A percentile compares a stretch with the other conserved stretches of the same genome.
Conservation (phyloP, 1,140 invertebrate genomes). For the Drosophila mayri region DNA sequence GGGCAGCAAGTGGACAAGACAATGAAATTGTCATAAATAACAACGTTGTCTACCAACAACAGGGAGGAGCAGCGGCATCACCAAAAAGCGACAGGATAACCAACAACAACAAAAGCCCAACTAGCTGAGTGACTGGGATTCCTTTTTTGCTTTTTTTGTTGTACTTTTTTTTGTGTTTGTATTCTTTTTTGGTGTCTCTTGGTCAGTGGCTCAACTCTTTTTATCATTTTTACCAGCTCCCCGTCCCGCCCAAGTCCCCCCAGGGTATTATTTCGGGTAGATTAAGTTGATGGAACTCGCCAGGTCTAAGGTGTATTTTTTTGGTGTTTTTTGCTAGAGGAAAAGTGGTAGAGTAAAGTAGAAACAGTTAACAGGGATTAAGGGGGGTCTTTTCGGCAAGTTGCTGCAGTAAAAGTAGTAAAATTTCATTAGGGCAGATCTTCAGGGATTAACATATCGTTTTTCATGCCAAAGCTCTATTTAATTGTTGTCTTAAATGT, state of each 20-base stretch:
- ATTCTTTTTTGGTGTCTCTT: conserved; percentile 48
- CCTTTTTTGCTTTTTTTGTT: conserved; percentile 13
- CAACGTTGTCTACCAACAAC: conserved; percentile 67
- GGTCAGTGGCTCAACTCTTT: conserved; percentile 79
- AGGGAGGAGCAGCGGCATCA: conserved; percentile 38
- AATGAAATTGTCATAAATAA: conserved; percentile 84
- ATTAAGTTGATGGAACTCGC: conserved; percentile 47
- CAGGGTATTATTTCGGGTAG: conserved; percentile 69
- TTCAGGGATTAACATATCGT: conserved; percentile 2
- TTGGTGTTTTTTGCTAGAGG: background rate
- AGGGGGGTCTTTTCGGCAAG: background rate
- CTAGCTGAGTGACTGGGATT: conserved; percentile 62
- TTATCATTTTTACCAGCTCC: conserved; percentile 68
- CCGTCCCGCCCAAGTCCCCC: conserved; percentile 25
- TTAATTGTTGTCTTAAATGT: conserved; percentile 9
- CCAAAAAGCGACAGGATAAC: conserved; percentile 25
- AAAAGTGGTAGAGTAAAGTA: conserved; percentile 1
- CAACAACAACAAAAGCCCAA: conserved; percentile 57
- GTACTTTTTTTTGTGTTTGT: conserved; percentile 19
- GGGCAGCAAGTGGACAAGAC: conserved; percentile 78
- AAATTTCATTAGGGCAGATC: conserved; percentile 17
- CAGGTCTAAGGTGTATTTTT: conserved; percentile 27
- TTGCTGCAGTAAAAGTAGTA: background rate
- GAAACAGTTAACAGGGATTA: conserved; percentile 37
- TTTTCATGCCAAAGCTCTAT: conserved; percentile 2